Evolutionary conservation across 2,888 invertebrate genomes (phyloP), one percentile per base, ranked within the genome.

Genomic region (Idaea aversata): DNA sequence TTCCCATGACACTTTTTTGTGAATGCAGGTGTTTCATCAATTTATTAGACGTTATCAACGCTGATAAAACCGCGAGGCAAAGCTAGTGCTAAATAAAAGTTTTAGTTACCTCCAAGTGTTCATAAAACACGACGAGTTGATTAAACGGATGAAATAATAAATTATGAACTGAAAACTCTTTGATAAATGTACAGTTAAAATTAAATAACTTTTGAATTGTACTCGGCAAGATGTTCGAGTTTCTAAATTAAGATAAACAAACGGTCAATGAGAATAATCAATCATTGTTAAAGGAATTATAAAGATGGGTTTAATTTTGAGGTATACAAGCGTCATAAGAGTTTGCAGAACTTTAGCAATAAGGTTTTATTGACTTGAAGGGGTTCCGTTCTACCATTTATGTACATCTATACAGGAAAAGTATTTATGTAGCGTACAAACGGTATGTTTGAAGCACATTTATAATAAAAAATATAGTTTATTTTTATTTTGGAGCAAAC

Each of bases 131-230:
- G 59, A 59, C 47, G 35, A 62, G 16, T 62, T 47, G 25, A 57
- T 62, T 25, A 47, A 62, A 6, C 6, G 61, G 61, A 59, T 16
- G 6, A 59, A 34, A 59, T 59, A 59, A 59, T 59, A 59, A 59
- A 59, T 59, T 59, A 59, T 59, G 34, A 16, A 59, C 61, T 61
- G 66, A 76, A 78, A 78, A 77, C 67, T 66, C 69, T 75, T 74
- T 85, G 86, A 86, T 84, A 80, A 86, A 87, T 86, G 77, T 82
- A 79, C 72, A 80, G 76, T 63, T 68, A 67, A 81, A 86, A 87
- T 87, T 77, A 84, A 86, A 83, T 81, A 85, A 87, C 78, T 86
- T 86, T 63, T 62, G 64, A 67, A 75, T 59, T 16, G 59, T 59
- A 34, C 34, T 59, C 71, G 75, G 75, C 70, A 64, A 71, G 80